Base-by-base conservation (phyloP, 2,888 invertebrate species). In the Colletes collaris region DNA sequence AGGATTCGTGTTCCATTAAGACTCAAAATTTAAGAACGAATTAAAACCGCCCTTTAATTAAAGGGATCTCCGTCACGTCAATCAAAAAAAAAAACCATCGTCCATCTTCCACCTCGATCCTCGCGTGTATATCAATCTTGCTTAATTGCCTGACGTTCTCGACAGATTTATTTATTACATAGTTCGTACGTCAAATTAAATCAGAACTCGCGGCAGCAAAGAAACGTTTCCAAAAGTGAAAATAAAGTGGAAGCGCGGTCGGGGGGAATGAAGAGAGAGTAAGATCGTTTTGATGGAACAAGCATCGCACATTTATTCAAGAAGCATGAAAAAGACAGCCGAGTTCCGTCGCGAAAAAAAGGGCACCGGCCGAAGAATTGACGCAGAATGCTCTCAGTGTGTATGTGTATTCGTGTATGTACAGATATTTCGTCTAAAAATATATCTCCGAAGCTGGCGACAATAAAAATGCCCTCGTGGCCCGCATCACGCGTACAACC, bases 351-450 rank as follows among this genome's bases (percentile, higher is more conserved):
- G 37, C 63, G 74, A 67, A 59, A 68, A 49, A 59, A 68, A 58
- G 56, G 55, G 16, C 10, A 55, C 35, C 19, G 67, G 75, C 52
- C 52, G 77, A 64, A 63, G 63, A 64, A 71, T 76, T 55, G 55
- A 62, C 76, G 59, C 55, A 64, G 46, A 67, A 69, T 65, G 35
- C 40, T 46, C 46, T 50, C 27, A 6, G 27, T 44, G 10, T 35
- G 3, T n/a, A 27, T 35, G 19, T 37, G 19, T 56, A 16, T 55
- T 10, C 63, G 37, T 64, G 35, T 70, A 63, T 68, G 53, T 71
- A 77, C 49, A 72, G 68, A 79, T 74, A 70, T 66, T 56, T 74
- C 65, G 52, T 70, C 79, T 74, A 80, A 80, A 80, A 74, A 80
- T 80, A 79, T 74, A 79, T 79, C 58, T 27, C 69, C 74, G 66